Base-by-base conservation (phyloP, 1,140 invertebrate genomes). In the Papilio dardanus region DNA sequence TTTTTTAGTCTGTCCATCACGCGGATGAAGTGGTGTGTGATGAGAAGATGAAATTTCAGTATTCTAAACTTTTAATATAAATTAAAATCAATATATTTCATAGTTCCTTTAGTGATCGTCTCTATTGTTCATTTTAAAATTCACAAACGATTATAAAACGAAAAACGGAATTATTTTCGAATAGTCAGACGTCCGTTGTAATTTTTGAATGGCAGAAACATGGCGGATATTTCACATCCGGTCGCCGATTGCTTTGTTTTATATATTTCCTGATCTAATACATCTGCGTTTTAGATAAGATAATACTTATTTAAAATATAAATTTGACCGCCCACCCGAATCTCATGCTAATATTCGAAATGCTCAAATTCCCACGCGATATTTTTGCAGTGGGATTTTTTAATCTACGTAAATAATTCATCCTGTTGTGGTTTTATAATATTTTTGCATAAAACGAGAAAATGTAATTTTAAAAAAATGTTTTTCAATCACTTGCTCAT, bases 241-340 rank as follows among this genome's bases (percentile, higher is more conserved):
- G 30, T 35, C 19, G 2, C n/a, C 10, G 35, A 21, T 69, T 40
- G 35, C 10, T 69, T 37, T 37, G 67, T 35, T 69, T 69, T 35
- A 19, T 8, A 40, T 69, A 67, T 5, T 7, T 8, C 3, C 67
- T 69, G 67, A 69, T 69, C 21, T 69, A 24, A 37, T 42, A 35
- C 67, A 69, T 69, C 35, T 69, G 35, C 35, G 19, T 40, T 37
- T 33, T 69, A 21, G 35, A 66, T 66, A 31, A 66, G 65, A 42
- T 21, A 69, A 69, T 40, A 19, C 40, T 40, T 62, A 62, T 24
- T 69, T 37, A n/a, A 67, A 28, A 30, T 30, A 30, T 30, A 35
- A 69, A 21, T 21, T n/a, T 19, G 19, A 69, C 67, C 67, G 35
- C 67, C 67, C 35, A 68, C 66, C 31, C 66, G 16, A 5, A 31